Base-by-base conservation (phyloP, 2,888 invertebrate species). In the Lamproptera curius region DNA sequence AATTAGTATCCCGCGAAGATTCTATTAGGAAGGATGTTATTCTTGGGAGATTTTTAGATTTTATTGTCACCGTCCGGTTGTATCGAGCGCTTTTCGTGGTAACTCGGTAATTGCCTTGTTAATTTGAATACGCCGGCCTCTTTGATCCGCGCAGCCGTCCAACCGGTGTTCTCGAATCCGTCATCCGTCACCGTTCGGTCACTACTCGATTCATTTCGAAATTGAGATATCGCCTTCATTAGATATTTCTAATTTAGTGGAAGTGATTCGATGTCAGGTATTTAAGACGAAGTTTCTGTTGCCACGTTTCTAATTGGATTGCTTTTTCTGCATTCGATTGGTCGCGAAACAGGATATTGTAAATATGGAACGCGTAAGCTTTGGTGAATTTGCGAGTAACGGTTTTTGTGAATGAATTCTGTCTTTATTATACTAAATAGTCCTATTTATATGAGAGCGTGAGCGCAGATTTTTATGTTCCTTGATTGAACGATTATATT, bases 81-180 rank as follows among this genome's bases (percentile, higher is more conserved):
- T 46, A 61, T 65, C 59, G 60, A 70, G 65, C 65, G 63, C n/a
- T 71, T 76, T 77, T 73, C 70, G 60, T 73, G 67, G 74, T 74
- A 78, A 76, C 65, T 62, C 68, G 66, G 76, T 83, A 77, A 85
- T 82, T 84, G 76, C 73, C 78, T 80, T 81, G 83, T 85, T 84
- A 82, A 82, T 82, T 78, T 73, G 70, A 75, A 76, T 70, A 70
- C 67, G 63, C 61, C 58, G 82, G 79, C 62, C 52, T 65, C 73
- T 86, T 79, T 83, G 80, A 85, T 74, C 58, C 63, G 61, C 67
- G 54, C 64, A 77, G 71, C 72, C 67, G 79, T 74, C 64, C 62
- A 75, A 76, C 78, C 68, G 66, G 76, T 74, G 69, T 70, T 70
- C 74, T 62, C 57, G 67, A 73, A 76, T 73, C 71, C 73, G 71